Conservation (phyloP, 2,888 invertebrate species). For the Dicyrtomina minuta region DNA sequence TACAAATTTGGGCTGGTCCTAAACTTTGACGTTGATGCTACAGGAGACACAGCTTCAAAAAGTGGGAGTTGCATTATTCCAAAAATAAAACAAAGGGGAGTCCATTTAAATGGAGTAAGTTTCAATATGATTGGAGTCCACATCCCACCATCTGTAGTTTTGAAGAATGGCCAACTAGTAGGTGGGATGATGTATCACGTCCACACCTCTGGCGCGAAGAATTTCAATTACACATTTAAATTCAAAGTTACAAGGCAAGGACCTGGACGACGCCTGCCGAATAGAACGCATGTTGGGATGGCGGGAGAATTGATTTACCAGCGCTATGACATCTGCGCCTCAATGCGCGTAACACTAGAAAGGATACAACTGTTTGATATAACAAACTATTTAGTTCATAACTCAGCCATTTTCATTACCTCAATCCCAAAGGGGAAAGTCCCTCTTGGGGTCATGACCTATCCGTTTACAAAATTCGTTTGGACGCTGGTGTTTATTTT, state of each 20-base stretch:
- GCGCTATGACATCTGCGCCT: conserved; percentile 24
- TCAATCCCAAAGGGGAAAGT: conserved; percentile 14
- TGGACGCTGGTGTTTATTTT: conserved; percentile 17
- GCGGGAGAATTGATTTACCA: conserved; percentile 20
- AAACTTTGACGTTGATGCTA: no score
- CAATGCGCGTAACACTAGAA: conserved; percentile 18
- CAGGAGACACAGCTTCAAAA: no score
- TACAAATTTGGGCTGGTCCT: no score
- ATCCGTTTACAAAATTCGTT: conserved; percentile 20
- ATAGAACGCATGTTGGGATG: conserved; percentile 36
- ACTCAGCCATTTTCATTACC: conserved; percentile 26
- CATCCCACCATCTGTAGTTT: conserved; percentile 13
- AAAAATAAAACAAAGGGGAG: background rate
- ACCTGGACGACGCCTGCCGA: conserved; percentile 6
- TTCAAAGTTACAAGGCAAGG: background rate
- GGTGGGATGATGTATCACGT: conserved; percentile 12
- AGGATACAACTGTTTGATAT: conserved; percentile 15
- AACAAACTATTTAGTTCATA: conserved; percentile 15
- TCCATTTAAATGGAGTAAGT: conserved; percentile 14
- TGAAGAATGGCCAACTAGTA: background rate
- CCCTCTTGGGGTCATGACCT: conserved; percentile 16
- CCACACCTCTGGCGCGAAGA: background rate
- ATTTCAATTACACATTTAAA: conserved; percentile 2
- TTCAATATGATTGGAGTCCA: conserved; percentile 12
- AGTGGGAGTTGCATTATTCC: no score